Base-by-base conservation (phyloP, 1,140 invertebrate genomes). In the Drosophila pallidifrons region DNA sequence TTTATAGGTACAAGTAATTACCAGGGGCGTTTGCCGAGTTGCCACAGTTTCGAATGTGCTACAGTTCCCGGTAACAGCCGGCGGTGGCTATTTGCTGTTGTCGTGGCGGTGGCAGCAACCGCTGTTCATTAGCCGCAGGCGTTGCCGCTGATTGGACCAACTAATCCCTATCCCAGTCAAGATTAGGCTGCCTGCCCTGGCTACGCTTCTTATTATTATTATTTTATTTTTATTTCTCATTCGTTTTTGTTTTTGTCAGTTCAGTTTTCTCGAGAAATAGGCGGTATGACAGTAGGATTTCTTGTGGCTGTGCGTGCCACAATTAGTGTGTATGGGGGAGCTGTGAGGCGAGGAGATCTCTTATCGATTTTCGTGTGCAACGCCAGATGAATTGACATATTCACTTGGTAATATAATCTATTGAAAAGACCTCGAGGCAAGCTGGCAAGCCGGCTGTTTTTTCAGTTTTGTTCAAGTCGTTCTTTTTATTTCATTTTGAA, bases 61-160 rank as follows among this genome's bases (percentile, higher is more conserved):
- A 54, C 46, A 49, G 16, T 49, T 43, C 51, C 38, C 46, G 46
- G 13, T 47, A 47, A 16, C 46, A 16, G 46, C 4, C n/a, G 15
- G 15, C 46, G 7, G 0, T 47, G 3, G 46, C 15, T 20, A 13
- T 43, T 43, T 43, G 41, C 41, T 43, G 41, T 38, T 38, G 35
- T 6, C 10, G 35, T 43, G 41, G 41, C 41, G 41, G 41, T 43
- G 41, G 38, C 20, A 43, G 75, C 43, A 49, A 63, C 64, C 30
- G 75, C 28, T 64, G 60, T 88, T 89, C 85, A 90, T 89, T 89
- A 89, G 85, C 85, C 75, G 85, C 85, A 85, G 85, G 85, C 85
- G 85, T 89, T 89, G 85, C 81, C 86, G 71, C 86, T 89, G 85
- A 89, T 89, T 89, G 85, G 85, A 81, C 81, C 78, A 79, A 69